A percentile compares a stretch with the other conserved stretches of the same genome.
phyloP scores from a whole-genome alignment of 2,797 vertebrate species.

The Periophthalmus magnuspinnatus region DNA sequence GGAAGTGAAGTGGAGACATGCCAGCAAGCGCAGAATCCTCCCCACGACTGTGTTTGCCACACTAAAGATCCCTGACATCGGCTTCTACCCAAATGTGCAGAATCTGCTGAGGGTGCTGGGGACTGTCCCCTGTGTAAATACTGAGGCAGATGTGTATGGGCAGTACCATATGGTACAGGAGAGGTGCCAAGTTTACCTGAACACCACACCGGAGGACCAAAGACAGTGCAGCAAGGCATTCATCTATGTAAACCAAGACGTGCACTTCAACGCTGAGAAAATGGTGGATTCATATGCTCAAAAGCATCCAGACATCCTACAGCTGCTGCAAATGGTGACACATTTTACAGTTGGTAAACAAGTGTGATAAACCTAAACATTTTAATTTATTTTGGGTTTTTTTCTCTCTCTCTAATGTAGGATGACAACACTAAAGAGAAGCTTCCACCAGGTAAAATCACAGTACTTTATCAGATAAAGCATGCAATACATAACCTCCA shows the following conservation, averaged over 20 bases:
- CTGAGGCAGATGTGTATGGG: conserved; percentile 86
- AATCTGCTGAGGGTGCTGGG: conserved; percentile 90
- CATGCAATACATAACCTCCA: background rate
- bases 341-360: background rate
- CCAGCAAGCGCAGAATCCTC: conserved; percentile 91
- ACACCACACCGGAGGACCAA: conserved; percentile 83
- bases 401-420: conserved; percentile 52
- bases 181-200: conserved; percentile 87
- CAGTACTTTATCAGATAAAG: background rate
- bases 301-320: conserved; percentile 84
- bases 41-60: conserved; percentile 93
- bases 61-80: conserved; percentile 93
- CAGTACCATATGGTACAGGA: conserved; percentile 89
- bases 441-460: conserved; percentile 65
- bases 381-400: background rate
- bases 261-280: conserved; percentile 91
- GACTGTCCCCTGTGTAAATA: conserved; percentile 91
- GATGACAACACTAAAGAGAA: conserved; percentile 71
- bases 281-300: conserved; percentile 93
- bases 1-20: conserved; percentile 97
- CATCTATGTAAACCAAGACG: conserved; percentile 92
- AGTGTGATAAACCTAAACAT: background rate
- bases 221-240: conserved; percentile 88
- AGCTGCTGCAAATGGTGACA: conserved; percentile 72
- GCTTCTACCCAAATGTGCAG: conserved; percentile 95